Evolutionary conservation across 2,888 invertebrate genomes (phyloP).

Genomic region (Cephus nigrinus): DNA sequence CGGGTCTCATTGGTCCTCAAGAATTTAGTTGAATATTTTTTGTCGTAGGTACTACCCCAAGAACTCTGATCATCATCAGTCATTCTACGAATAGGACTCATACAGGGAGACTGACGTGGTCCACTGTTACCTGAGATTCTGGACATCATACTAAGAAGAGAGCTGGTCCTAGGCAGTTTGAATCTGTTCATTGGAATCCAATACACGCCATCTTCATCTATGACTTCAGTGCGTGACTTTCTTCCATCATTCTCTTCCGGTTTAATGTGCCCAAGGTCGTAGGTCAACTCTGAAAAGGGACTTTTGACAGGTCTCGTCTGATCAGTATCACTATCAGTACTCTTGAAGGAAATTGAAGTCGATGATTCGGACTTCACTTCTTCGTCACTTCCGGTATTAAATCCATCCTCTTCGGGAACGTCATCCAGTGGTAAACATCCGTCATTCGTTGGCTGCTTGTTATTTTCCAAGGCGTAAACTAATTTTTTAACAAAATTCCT

Average conservation of each 20-base stretch:
- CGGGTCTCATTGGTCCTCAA: not conserved
- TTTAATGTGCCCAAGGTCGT: not conserved
- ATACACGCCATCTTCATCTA: slow-evolving; percentile 36
- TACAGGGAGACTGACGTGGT: not conserved
- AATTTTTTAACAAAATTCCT: slow-evolving; percentile 40
- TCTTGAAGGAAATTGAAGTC: slow-evolving; percentile 36
- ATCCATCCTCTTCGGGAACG: not conserved
- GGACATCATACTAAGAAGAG: slow-evolving; percentile 34
- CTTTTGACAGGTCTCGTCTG: not conserved
- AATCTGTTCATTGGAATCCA: slow-evolving; percentile 39
- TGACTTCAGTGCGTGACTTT: slow-evolving; percentile 15
- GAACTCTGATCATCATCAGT: not conserved
- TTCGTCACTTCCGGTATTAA: slow-evolving; percentile 18
- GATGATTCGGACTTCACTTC: slow-evolving; percentile 31
- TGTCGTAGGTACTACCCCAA: not conserved
- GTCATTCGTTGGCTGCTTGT: not conserved
- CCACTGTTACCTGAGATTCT: not conserved
- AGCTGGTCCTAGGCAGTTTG: slow-evolving; percentile 40
- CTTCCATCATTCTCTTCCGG: slow-evolving; percentile 2
- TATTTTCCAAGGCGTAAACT: slow-evolving; percentile 38
- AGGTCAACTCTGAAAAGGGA: slow-evolving; percentile 2
- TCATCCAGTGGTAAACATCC: not conserved
- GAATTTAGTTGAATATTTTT: not conserved
- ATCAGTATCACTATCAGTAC: slow-evolving; percentile 37
- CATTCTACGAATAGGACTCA: not conserved